A percentile compares a stretch with the other conserved stretches of the same genome.
phyloP scores from a whole-genome alignment of 2,797 vertebrate genomes.

The Phataginus tetradactyla region DNA sequence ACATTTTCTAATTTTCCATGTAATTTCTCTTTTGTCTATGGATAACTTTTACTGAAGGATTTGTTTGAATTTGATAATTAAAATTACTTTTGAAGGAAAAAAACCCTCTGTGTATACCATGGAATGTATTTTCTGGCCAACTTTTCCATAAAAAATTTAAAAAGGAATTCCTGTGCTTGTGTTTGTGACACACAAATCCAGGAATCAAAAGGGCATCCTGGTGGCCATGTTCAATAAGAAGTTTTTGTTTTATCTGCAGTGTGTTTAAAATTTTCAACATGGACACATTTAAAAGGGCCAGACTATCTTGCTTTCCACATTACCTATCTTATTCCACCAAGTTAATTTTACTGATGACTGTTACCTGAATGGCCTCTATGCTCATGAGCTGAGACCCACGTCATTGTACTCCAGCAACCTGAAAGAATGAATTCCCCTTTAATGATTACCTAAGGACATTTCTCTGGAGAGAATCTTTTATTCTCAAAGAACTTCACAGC shows the following conservation, averaged over 20 bases:
- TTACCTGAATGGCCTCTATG: neutral
- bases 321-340: neutral
- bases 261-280: neutral
- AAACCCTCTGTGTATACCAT: neutral
- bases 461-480: neutral
- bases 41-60: neutral
- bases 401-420: neutral
- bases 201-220: neutral
- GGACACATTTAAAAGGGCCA: neutral
- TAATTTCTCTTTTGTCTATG: neutral
- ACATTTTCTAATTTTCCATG: neutral
- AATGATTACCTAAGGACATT: neutral
- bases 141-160: neutral
- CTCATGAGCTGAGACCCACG: neutral
- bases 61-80: neutral
- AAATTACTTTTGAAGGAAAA: neutral
- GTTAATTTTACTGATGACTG: neutral
- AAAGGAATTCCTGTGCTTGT: neutral
- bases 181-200: neutral
- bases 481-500: neutral
- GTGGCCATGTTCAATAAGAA: neutral
- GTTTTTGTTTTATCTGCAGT: neutral
- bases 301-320: neutral
- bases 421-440: neutral
- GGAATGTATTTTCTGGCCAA: neutral